A percentile compares a stretch with the other conserved stretches of the same genome.
Conservation (phyloP, 2,888 invertebrate species). For the Volucella inflata region DNA sequence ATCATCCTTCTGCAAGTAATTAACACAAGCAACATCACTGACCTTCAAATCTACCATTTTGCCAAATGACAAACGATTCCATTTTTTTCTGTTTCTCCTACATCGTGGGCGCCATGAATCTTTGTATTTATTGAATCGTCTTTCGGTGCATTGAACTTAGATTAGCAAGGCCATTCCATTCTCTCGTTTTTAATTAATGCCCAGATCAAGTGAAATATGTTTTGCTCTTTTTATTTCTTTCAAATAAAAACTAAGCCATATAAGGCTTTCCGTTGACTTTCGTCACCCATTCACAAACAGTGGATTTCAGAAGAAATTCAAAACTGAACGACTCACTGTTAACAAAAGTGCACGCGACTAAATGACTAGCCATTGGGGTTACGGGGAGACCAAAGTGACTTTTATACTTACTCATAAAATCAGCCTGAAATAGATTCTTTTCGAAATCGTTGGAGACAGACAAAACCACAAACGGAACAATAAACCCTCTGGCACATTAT, state of each 20-base stretch:
- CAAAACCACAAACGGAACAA: slow-evolving; percentile 54
- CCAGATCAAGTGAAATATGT: background rate
- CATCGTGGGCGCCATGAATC: too few relatives aligned
- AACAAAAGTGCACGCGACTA: background rate
- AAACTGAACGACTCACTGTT: slow-evolving; percentile 14
- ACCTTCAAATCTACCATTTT: too few relatives aligned
- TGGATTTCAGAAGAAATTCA: too few relatives aligned
- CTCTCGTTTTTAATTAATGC: background rate
- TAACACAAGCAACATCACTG: too few relatives aligned
- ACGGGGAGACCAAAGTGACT: background rate
- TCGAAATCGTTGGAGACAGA: slow-evolving; percentile 39
- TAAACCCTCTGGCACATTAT: slow-evolving; percentile 47
- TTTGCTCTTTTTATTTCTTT: background rate
- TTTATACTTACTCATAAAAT: slow-evolving; percentile 30
- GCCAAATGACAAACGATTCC: too few relatives aligned
- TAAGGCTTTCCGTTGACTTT: background rate
- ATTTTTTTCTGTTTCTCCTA: too few relatives aligned
- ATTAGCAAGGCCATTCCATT: slow-evolving; percentile 1
- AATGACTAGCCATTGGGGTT: background rate
- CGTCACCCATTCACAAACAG: background rate
- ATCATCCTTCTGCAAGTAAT: too few relatives aligned
- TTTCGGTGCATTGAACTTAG: slow-evolving; percentile 1
- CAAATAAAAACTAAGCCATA: background rate
- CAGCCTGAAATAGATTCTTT: slow-evolving; percentile 24
- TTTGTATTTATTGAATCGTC: background rate